These are phyloP conservation scores for Tupaia chinensis DNA, from an alignment of 2,113 vertebrate genomes.

Conservation along the genomic window DNA sequence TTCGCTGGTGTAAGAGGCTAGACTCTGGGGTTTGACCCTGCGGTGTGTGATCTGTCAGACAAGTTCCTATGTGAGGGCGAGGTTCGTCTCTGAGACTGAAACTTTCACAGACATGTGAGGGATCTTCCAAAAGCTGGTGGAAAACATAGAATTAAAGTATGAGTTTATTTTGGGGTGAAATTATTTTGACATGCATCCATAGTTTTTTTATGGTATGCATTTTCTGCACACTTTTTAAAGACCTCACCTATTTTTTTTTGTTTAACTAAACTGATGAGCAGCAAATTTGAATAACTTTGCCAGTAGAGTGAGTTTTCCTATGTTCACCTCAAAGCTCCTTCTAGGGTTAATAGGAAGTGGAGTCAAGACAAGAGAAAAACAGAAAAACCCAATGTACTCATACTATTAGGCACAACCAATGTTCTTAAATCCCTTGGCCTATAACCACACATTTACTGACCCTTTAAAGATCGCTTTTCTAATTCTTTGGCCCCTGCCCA, in stretches of 20 bases:
- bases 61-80: neutral
- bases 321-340: neutral
- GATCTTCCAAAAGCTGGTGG: too few relatives aligned
- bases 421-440: neutral
- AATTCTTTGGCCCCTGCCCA: neutral
- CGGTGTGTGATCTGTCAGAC: neutral
- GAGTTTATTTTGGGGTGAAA: too few relatives aligned
- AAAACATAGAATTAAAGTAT: too few relatives aligned
- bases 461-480: neutral
- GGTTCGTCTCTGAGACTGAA: neutral
- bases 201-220: too few relatives aligned
- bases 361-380: neutral
- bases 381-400: neutral
- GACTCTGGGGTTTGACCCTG: neutral
- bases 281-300: too few relatives aligned
- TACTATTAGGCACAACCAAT: neutral
- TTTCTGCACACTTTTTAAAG: too few relatives aligned
- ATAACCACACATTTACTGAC: neutral
- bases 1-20: accelerated
- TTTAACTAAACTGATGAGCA: neutral
- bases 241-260: neutral
- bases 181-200: too few relatives aligned
- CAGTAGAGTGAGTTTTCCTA: neutral
- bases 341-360: neutral
- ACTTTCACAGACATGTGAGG: neutral